A percentile compares a stretch with the other conserved stretches of the same genome.
Evolutionary conservation across 23 tunicate genomes (phyloP).

Genomic region (Pegea sp.): DNA sequence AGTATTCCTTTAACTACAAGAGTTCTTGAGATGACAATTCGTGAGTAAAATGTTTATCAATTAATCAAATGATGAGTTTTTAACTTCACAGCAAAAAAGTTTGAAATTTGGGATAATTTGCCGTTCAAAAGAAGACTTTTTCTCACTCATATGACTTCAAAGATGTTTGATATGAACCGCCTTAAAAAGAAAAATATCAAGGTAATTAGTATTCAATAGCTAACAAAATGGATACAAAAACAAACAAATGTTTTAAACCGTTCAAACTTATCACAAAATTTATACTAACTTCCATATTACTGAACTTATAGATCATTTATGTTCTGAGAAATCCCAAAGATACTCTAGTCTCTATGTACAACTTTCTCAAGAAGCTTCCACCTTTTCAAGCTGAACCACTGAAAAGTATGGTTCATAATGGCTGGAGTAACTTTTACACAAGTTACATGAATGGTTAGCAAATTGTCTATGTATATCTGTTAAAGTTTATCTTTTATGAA

Average conservation of each 20-base stretch:
- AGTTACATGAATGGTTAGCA: neutral
- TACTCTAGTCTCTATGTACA: neutral
- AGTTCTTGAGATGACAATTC: neutral
- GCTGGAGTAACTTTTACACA: neutral
- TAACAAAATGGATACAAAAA: too few species aligned
- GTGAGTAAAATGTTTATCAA: neutral
- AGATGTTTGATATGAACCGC: neutral
- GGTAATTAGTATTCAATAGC: neutral
- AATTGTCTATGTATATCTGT: neutral
- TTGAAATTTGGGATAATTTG: neutral
- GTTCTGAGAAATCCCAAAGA: constrained; percentile 1
- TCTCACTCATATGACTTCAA: neutral
- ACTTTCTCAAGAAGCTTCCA: neutral
- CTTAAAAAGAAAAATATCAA: neutral
- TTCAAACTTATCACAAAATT: too few species aligned
- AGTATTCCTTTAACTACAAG: neutral
- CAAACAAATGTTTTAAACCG: too few species aligned
- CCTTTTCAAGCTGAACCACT: neutral
- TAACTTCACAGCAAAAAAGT: neutral
- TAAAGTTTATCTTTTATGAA: neutral
- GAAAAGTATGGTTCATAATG: neutral
- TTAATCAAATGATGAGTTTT: neutral
- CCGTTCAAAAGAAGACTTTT: constrained; percentile 1
- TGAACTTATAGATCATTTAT: neutral
- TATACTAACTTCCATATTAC: too few species aligned